These are phyloP conservation scores for Cerastis leucographa DNA, from an alignment of 2,888 invertebrate genomes.

Conservation along the genomic window DNA sequence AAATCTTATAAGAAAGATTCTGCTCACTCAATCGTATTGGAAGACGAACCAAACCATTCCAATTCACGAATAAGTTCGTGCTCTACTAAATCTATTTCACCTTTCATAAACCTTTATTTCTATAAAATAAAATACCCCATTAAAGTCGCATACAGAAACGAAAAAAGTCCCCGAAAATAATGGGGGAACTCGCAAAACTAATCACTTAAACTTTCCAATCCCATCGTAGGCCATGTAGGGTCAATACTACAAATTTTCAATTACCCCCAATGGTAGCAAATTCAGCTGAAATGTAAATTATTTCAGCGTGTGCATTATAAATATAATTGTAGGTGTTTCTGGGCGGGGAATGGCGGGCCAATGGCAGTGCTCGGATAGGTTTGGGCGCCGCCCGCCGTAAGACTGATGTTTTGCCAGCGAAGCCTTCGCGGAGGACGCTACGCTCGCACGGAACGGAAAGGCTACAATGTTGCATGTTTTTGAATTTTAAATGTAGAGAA, in stretches of 20 bases:
- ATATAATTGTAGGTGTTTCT: slow-evolving; percentile 89
- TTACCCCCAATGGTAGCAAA: slow-evolving; percentile 89
- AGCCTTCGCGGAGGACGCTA: slow-evolving; percentile 84
- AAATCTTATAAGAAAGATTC: not conserved
- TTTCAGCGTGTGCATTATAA: slow-evolving; percentile 90
- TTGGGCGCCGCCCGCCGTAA: slow-evolving; percentile 85
- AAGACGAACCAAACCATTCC: not conserved
- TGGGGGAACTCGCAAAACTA: slow-evolving; percentile 74
- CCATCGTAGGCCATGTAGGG: slow-evolving; percentile 82
- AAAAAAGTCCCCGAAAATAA: slow-evolving; percentile 55
- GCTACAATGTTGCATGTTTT: slow-evolving; percentile 50
- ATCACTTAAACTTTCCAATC: slow-evolving; percentile 80
- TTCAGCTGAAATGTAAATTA: slow-evolving; percentile 91
- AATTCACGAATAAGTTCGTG: not conserved
- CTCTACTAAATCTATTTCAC: slow-evolving; percentile 4
- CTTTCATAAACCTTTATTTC: slow-evolving; percentile 11
- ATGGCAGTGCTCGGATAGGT: slow-evolving; percentile 77
- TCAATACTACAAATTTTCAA: slow-evolving; percentile 91
- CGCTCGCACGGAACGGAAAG: slow-evolving; percentile 64
- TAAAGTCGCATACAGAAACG: slow-evolving; percentile 25
- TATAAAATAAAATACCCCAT: slow-evolving; percentile 32
- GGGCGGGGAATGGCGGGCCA: slow-evolving; percentile 84
- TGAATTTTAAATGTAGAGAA: slow-evolving; percentile 7
- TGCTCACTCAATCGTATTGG: not conserved
- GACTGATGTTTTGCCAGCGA: slow-evolving; percentile 88